Evolutionary conservation across 2,888 invertebrate species (phyloP), one percentile per base, ranked within the genome.

Genomic region (Brassicogethes aeneus): DNA sequence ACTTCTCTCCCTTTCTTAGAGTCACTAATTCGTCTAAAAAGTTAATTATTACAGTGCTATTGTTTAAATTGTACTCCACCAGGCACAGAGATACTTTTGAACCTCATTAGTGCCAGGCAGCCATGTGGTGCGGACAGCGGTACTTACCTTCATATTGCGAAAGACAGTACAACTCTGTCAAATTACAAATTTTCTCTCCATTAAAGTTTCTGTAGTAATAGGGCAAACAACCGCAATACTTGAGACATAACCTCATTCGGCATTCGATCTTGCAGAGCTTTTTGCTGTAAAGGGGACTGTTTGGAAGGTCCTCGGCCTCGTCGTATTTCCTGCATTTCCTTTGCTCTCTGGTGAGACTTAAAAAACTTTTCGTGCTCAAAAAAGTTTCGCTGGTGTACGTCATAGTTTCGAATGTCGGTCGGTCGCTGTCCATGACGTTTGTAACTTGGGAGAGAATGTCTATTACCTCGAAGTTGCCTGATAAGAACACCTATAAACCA

Each of bases 261-360:
- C 68, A 68, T 43, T 65, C 61, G 17, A 59, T 59, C 15, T 61
- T 55, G 42, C 69, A 69, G 39, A 66, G 37, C 23, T 62, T 63
- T 52, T 64, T 61, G 12, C 57, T 55, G 44, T 66, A 66, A 17
- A 60, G 45, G 2, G 59, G 59, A 42, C 60, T 61, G 34, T 60
- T 52, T 3, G 49, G 34, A 16, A 66, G 44, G 17, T 56, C 51
- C n/a, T 59, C 46, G 2, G 52, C 46, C 46, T 68, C 66, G 3
- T 54, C 32, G 1, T 38, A 15, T 31, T 59, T 54, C 17, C 60
- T 48, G 42, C 67, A 67, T 15, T 60, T 56, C 38, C 66, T 54
- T 46, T 66, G 66, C 15, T 44, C 7, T 2, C 37, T 8, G 12
- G n/a, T 17, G 15, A 47, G 36, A n/a, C 23, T 29, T 29, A 29